Evolutionary conservation across 1,140 invertebrate genomes (phyloP), one percentile per base, ranked within the genome.

Genomic region (Calephelis virginiensis): DNA sequence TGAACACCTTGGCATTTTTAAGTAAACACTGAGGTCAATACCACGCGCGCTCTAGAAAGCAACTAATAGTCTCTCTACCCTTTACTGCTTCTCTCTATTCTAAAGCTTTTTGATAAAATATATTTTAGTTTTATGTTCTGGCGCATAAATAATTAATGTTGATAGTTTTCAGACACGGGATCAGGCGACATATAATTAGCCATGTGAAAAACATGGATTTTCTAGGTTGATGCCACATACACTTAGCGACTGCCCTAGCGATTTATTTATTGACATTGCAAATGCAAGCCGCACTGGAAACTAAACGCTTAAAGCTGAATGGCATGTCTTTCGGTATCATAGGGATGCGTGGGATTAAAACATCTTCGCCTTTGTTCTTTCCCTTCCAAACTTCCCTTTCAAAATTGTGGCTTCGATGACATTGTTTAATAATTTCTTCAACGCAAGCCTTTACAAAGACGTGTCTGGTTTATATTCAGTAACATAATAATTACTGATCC

Each of bases 221-320:
- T 43, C 63, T 64, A 72, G 71, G 63, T 71, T 70, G 66, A 77
- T 72, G 38, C 72, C 72, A 64, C 71, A 82, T 71, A 76, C 74
- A 67, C 70, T 70, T 75, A 82, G 72, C 60, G 72, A 81, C 73
- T 93, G 91, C 17, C 92, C 92, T 81, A 93, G 92, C n/a, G 84
- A 83, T 79, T 93, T 93, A 70, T 92, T 93, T 59, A 92, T 91
- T 38, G 90, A 92, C 82, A 93, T 90, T 12, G 90, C 87, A 79
- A 93, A 94, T 8, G 92, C 90, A 1, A 93, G 70, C 59, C 73
- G 62, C 37, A 91, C 69, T 61, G 90, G 83, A 80, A 92, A 91
- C 66, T 91, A 85, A 50, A 53, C 88, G 67, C 74, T 85, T 83
- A 66, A 93, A 80, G 37, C 72, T 1, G 28, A 28, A 28, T 28